phyloP scores from a whole-genome alignment of 2,888 invertebrate species.

The Chymomyza procnemis region DNA sequence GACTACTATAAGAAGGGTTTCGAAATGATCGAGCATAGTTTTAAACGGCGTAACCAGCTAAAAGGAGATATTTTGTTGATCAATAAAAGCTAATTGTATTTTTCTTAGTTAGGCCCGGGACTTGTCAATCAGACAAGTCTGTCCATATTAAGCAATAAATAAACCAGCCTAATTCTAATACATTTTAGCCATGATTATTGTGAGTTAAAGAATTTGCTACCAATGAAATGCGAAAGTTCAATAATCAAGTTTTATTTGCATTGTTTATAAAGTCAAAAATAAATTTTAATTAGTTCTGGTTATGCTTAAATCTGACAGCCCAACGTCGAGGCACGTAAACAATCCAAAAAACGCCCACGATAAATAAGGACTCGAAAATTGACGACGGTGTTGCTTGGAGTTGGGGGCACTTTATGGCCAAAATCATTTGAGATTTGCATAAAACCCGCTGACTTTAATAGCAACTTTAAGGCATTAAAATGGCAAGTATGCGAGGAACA shows the following conservation, averaged over 20 bases:
- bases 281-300: constrained; percentile 53
- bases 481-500: constrained; percentile 46
- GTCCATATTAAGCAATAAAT: too few species aligned
- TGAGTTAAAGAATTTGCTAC: neutral
- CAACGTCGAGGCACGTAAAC: constrained; percentile 43
- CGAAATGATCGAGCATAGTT: too few species aligned
- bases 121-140: too few species aligned
- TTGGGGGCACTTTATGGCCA: neutral
- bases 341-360: neutral
- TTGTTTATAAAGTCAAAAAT: constrained; percentile 25
- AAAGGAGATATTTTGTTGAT: too few species aligned
- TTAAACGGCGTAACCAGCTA: too few species aligned
- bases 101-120: too few species aligned
- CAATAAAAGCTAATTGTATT: too few species aligned
- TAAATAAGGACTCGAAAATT: neutral
- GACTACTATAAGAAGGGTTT: too few species aligned
- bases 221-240: neutral
- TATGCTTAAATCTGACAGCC: constrained; percentile 52
- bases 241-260: constrained; percentile 9
- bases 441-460: neutral
- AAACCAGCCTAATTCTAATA: too few species aligned
- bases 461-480: neutral
- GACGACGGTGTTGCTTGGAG: neutral
- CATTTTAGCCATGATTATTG: too few species aligned
- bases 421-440: neutral